Conservation (phyloP, 2,113 vertebrate genomes). For the Macquaria ambigua region DNA sequence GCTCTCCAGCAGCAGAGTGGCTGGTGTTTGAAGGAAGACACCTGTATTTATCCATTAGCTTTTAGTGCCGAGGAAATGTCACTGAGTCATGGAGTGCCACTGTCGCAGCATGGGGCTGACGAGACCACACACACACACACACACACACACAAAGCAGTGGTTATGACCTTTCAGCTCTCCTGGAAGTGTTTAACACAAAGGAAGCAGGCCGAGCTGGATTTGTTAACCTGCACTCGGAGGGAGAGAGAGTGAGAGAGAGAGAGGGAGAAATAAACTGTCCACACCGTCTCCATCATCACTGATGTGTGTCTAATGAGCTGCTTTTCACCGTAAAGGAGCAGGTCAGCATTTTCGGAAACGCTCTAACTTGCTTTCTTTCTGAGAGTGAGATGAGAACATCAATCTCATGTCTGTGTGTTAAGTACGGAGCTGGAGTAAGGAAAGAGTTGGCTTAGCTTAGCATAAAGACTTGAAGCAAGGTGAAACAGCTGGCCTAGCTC, state of each 20-base stretch:
- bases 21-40: slow-evolving; percentile 40
- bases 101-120: slow-evolving; percentile 29
- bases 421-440: not conserved
- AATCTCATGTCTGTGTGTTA: not conserved
- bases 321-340: not conserved
- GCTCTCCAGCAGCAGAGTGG: not conserved
- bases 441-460: not conserved
- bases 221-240: slow-evolving; percentile 42
- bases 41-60: slow-evolving; percentile 61
- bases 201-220: slow-evolving; percentile 11
- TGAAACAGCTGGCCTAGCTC: not conserved
- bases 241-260: slow-evolving; percentile 2
- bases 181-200: slow-evolving; percentile 59
- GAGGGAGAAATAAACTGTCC: not conserved
- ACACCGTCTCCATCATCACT: not conserved
- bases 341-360: not conserved
- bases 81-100: slow-evolving; percentile 29
- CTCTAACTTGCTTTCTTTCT: not conserved
- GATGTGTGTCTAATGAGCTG: slow-evolving; percentile 5
- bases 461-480: not conserved
- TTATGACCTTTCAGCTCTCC: slow-evolving; percentile 61
- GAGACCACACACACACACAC: slow-evolving; percentile 18
- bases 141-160: slow-evolving; percentile 9
- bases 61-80: slow-evolving; percentile 63
- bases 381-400: not conserved